A percentile compares a stretch with the other conserved stretches of the same genome.
Evolutionary conservation across 2,888 invertebrate genomes (phyloP).

Genomic region (Cantharis lateralis): DNA sequence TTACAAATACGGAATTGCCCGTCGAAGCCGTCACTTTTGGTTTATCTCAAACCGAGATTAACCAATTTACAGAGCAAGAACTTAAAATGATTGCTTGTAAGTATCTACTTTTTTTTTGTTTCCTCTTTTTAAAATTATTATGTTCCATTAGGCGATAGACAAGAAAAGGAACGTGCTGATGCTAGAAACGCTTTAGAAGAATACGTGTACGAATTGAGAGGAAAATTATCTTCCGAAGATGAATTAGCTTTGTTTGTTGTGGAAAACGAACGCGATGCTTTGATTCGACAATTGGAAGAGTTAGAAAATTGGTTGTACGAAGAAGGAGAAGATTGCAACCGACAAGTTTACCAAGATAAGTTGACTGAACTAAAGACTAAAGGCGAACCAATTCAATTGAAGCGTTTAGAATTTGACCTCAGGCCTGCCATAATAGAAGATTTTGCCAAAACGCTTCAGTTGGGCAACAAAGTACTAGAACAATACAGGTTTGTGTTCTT

Average conservation of each 20-base stretch:
- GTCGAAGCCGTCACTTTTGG: conserved; percentile 79
- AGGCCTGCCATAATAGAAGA: conserved; percentile 82
- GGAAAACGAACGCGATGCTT: conserved; percentile 67
- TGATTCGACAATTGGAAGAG: conserved; percentile 73
- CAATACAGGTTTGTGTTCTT: conserved; percentile 63
- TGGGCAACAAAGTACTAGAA: conserved; percentile 65
- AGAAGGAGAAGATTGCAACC: conserved; percentile 91
- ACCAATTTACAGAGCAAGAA: conserved; percentile 72
- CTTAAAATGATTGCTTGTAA: conserved; percentile 55
- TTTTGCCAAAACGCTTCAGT: conserved; percentile 75
- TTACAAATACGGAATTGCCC: conserved; percentile 83
- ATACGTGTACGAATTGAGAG: conserved; percentile 95
- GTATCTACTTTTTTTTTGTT: neutral
- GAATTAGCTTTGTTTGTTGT: conserved; percentile 76
- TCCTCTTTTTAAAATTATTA: conserved; percentile 5
- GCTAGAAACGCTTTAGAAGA: conserved; percentile 97
- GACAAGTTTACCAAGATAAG: conserved; percentile 71
- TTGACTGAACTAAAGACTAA: conserved; percentile 67
- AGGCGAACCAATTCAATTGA: conserved; percentile 88
- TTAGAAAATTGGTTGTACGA: conserved; percentile 98
- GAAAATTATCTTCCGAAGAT: conserved; percentile 80
- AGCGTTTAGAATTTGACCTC: conserved; percentile 80
- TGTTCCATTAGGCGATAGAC: conserved; percentile 74
- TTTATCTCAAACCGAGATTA: conserved; percentile 71
- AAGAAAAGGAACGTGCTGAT: conserved; percentile 94